Conservation (phyloP, 1,140 invertebrate genomes). For the Ips nitidus region DNA sequence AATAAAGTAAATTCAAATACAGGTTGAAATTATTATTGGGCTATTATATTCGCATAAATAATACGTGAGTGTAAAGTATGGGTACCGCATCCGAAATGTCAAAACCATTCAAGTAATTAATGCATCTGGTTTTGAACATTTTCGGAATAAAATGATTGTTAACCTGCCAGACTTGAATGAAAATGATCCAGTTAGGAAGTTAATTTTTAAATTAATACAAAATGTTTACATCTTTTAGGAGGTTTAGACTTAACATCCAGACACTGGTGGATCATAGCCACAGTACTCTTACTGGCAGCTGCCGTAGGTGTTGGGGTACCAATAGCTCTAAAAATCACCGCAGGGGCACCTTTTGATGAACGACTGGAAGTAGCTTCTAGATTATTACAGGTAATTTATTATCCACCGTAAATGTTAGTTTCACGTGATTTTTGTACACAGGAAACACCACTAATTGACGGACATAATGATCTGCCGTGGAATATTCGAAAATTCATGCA, state of each 20-base stretch:
- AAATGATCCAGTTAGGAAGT: too few species aligned
- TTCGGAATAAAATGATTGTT: too few species aligned
- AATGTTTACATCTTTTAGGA: slow-evolving; percentile 35
- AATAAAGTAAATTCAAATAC: slow-evolving; percentile 1
- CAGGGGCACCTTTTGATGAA: slow-evolving; percentile 66
- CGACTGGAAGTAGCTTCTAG: slow-evolving; percentile 62
- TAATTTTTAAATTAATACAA: neutral
- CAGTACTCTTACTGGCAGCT: slow-evolving; percentile 64
- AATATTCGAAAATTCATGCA: slow-evolving; percentile 85
- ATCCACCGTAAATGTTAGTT: neutral
- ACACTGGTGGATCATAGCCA: slow-evolving; percentile 68
- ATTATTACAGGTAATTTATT: slow-evolving; percentile 36
- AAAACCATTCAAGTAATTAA: slow-evolving; percentile 5
- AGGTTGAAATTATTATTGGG: neutral
- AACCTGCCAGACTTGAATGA: too few species aligned
- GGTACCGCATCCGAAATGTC: neutral
- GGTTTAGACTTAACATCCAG: slow-evolving; percentile 58
- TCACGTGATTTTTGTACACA: slow-evolving; percentile 49
- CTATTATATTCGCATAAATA: slow-evolving; percentile 3
- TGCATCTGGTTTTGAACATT: neutral
- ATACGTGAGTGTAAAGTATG: neutral
- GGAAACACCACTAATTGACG: slow-evolving; percentile 68
- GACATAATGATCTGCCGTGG: slow-evolving; percentile 91
- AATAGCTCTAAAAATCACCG: slow-evolving; percentile 63
- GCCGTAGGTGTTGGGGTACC: slow-evolving; percentile 68